Percentiles rank a stretch among this genome's conserved stretches.
Evolutionary conservation across 2,113 vertebrate genomes (phyloP).

Genomic region (Parus major): DNA sequence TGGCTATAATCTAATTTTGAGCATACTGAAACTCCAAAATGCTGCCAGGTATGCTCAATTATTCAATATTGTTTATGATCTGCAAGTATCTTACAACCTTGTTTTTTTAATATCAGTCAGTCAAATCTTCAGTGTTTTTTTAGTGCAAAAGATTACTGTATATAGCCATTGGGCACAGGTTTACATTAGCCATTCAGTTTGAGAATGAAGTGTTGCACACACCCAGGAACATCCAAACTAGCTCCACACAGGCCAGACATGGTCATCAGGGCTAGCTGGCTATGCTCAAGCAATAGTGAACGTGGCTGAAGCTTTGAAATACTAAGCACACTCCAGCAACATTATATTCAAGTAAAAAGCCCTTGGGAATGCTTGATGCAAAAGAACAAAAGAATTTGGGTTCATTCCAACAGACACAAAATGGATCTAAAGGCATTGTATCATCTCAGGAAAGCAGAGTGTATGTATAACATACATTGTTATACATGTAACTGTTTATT

Average conservation of each 20-base stretch:
- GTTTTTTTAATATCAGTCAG: neutral
- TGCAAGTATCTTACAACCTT: neutral
- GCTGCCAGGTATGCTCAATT: neutral
- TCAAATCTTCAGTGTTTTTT: neutral
- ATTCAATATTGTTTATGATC: neutral
- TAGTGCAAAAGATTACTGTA: neutral
- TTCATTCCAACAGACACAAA: neutral
- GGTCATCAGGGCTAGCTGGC: rapidly evolving
- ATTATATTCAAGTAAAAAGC: neutral
- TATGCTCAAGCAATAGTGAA: neutral
- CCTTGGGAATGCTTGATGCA: neutral
- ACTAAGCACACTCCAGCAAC: neutral
- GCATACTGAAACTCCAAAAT: neutral
- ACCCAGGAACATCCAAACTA: neutral
- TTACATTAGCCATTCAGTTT: neutral
- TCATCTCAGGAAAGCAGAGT: neutral
- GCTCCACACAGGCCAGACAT: neutral
- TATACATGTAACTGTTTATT: no score
- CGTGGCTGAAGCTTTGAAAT: neutral
- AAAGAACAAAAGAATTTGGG: neutral
- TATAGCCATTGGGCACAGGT: neutral
- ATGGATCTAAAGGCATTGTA: neutral
- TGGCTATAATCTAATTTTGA: neutral
- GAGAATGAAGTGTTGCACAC: neutral
- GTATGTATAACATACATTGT: neutral